Base-by-base conservation (phyloP, 2,888 invertebrate genomes). In the Onchidella celtica region DNA sequence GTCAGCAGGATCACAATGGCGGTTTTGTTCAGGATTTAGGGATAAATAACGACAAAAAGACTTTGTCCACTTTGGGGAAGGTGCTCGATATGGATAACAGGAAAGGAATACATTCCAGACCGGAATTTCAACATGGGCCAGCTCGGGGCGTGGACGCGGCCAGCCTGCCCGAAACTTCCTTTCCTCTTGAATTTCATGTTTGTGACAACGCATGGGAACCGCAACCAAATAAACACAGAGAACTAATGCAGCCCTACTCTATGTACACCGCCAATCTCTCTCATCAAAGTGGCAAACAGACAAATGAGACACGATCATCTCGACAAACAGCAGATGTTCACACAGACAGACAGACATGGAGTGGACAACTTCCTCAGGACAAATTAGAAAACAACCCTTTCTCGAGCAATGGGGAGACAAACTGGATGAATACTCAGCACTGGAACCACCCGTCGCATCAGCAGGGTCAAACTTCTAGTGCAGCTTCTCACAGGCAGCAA, bases 281-380 rank as follows among this genome's bases (percentile, higher is more conserved):
- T 11, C 47, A 6, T 17, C 6, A 6, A 6, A 11, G 9, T 17
- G 72, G 24, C 3, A 59, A 21, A 14, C 72, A 72, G 59, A 59
- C 36, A 34, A 36, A 1, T 14, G 36, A 38, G 9, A 27, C 2
- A 2, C 29, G 17, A 2, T 24, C 72, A 21, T 21, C 3, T 1
- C 57, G 24, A 17, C 34, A 73, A 36, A 73, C 29, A 59, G 32
- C 2, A n/a, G 34, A 73, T 32, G 27, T 59, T 9, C 59, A 36
- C 34, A 61, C 24, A 24, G 38, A 38, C n/a, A 73, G 36, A 27
- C 73, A 73, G 61, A 61, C 61, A 73, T 9, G 9, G 36, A 59
- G 14, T 24, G 59, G 61, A n/a, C 34, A 70, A 21, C 6, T 9
- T 0, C 57, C 24, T 36, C 59, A 38, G 1, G 36, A 24, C 34